Evolutionary conservation across 1,140 invertebrate species (phyloP), one percentile per base, ranked within the genome.

Genomic region (Hestina assimilis): DNA sequence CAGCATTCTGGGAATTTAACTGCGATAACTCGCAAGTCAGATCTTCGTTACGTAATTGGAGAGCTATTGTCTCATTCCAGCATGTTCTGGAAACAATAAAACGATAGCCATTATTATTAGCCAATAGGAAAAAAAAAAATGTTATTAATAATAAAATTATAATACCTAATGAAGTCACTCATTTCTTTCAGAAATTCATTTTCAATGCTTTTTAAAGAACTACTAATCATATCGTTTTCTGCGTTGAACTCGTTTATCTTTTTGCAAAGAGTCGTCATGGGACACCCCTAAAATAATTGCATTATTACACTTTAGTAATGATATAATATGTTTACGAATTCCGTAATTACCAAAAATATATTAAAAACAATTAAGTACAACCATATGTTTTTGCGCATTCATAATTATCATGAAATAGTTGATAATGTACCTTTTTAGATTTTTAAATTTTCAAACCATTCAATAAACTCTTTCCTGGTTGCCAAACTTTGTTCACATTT

Each of bases 171-270:
- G 26, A 64, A 70, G 5, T 74, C 66, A 8, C 72, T 64, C 5
- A 81, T 57, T 33, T 79, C 67, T 8, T 69, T 74, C 3, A 66
- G 42, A 58, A 81, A 81, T 14, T 79, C 74, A 42, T 41, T 64
- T 73, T 79, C 79, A 8, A 69, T 48, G 35, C 48, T 66, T 11
- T 77, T 56, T 19, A 87, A 57, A 15, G 67, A 66, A 33, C 55
- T 53, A 24, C 59, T 57, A 3, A 87, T 54, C 66, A 76, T 76
- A 54, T 87, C 79, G 59, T 80, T 85, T 64, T 83, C 79, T 17
- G 66, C 61, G 19, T 69, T 81, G 31, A 76, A 87, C 48, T 83
- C 75, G 12, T 80, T 79, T 11, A 87, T 71, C 65, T 83, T 87
- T 43, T 72, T 82, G 2, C 63, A 54, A 29, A 83, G 54, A 48